A percentile compares a stretch with the other conserved stretches of the same genome.
phyloP scores from a whole-genome alignment of 2,888 invertebrate genomes.

The Pyrgus malvae region DNA sequence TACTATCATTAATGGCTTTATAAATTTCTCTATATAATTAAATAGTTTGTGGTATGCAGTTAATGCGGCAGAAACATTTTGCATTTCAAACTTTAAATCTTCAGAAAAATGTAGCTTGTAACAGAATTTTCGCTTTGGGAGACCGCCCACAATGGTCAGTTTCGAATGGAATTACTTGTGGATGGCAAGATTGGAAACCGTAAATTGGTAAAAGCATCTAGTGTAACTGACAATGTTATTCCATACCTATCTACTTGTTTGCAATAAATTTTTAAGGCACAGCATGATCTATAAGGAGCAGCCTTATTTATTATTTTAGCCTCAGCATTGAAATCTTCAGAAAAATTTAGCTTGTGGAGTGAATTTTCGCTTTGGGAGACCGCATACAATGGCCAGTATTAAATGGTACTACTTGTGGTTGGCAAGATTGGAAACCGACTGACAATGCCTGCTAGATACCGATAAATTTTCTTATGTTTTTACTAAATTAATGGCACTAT shows the following conservation, averaged over 20 bases:
- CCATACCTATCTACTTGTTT: neutral
- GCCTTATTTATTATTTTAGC: too few relatives aligned
- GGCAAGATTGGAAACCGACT: too few relatives aligned
- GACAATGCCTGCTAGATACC: too few relatives aligned
- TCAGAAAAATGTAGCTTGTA: neutral
- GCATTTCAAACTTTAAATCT: neutral
- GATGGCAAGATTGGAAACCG: constrained; percentile 1
- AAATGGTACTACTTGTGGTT: too few relatives aligned
- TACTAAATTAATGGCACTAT: too few relatives aligned
- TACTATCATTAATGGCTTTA: too few relatives aligned
- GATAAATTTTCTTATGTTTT: too few relatives aligned
- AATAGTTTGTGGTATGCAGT: neutral
- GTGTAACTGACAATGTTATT: neutral
- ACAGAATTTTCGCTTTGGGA: neutral
- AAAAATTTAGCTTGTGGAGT: too few relatives aligned
- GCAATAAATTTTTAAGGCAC: neutral
- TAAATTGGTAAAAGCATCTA: neutral
- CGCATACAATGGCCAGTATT: too few relatives aligned
- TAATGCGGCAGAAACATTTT: neutral
- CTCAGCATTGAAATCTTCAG: too few relatives aligned
- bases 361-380: too few relatives aligned
- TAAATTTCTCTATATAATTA: neutral
- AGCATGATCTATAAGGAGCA: too few relatives aligned
- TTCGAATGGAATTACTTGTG: neutral
- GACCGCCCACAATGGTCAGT: neutral